A percentile compares a stretch with the other conserved stretches of the same genome.
These are phyloP conservation scores for Cephalophus harveyi DNA, from an alignment of 2,113 vertebrate genomes.

Conservation along the genomic window DNA sequence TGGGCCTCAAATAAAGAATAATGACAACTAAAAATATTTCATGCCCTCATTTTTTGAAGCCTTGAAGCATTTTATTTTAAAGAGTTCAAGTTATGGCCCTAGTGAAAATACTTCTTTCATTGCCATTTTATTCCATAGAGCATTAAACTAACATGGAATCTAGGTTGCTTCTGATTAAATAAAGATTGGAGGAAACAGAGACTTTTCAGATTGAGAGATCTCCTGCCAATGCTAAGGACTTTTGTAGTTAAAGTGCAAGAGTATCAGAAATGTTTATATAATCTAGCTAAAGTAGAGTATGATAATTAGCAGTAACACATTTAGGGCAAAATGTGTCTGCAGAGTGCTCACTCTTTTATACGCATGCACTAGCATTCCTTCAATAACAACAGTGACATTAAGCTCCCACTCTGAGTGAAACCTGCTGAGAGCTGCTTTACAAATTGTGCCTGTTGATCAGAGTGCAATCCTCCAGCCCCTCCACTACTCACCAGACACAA, in stretches of 20 bases:
- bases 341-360: neutral
- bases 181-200: neutral
- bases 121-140: neutral
- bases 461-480: neutral
- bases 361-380: neutral
- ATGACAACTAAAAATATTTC: conserved; percentile 52
- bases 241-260: neutral
- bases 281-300: neutral
- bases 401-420: neutral
- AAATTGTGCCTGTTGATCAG: neutral
- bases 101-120: conserved; percentile 41
- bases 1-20: neutral
- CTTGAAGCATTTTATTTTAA: neutral
- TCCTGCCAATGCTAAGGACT: neutral
- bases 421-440: neutral
- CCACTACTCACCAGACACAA: neutral
- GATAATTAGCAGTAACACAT: neutral
- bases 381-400: neutral
- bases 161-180: conserved; percentile 46
- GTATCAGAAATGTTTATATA: neutral
- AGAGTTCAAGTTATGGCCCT: neutral
- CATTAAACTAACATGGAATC: conserved; percentile 5
- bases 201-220: neutral
- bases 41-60: conserved; percentile 18
- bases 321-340: neutral